Conservation (phyloP, 2,113 vertebrate species). For the Trematomus loennbergii region DNA sequence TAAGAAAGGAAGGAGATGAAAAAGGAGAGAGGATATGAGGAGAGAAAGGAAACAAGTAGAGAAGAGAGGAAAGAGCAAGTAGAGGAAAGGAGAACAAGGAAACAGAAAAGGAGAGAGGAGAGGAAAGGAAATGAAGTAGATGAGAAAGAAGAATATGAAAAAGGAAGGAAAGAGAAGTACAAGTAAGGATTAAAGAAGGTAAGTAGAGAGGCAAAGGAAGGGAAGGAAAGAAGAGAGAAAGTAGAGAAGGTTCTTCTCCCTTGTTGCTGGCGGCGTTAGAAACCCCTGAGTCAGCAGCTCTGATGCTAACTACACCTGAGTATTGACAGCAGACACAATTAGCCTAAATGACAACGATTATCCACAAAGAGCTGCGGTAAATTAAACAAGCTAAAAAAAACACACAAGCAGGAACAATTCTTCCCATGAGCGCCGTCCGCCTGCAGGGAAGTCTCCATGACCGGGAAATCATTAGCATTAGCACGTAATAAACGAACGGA, state of each 20-base stretch:
- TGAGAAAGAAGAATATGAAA: too few species aligned
- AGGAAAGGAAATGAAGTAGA: too few species aligned
- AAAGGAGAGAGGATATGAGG: background rate
- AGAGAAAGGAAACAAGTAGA: too few species aligned
- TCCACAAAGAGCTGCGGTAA: slow-evolving; percentile 66
- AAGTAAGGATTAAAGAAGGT: too few species aligned
- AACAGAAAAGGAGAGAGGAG: background rate
- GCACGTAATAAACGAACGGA: slow-evolving; percentile 71
- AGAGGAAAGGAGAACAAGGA: background rate
- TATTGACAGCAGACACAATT: slow-evolving; percentile 75
- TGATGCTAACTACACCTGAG: slow-evolving; percentile 68
- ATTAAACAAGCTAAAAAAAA: slow-evolving; percentile 54
- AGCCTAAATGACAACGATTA: slow-evolving; percentile 77
- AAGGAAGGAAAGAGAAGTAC: too few species aligned
- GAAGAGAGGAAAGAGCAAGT: background rate
- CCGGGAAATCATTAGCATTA: slow-evolving; percentile 73
- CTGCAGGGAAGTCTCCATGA: slow-evolving; percentile 69
- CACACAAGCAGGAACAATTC: slow-evolving; percentile 49
- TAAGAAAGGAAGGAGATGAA: background rate
- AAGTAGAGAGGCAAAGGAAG: background rate
- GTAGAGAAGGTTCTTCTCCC: slow-evolving; percentile 51
- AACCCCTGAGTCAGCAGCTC: slow-evolving; percentile 63
- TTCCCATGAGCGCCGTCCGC: slow-evolving; percentile 50
- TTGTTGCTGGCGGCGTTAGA: slow-evolving; percentile 52
- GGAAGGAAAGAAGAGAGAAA: background rate